phyloP scores from a whole-genome alignment of 2,797 vertebrate species.

The Onychomys arenicola region DNA sequence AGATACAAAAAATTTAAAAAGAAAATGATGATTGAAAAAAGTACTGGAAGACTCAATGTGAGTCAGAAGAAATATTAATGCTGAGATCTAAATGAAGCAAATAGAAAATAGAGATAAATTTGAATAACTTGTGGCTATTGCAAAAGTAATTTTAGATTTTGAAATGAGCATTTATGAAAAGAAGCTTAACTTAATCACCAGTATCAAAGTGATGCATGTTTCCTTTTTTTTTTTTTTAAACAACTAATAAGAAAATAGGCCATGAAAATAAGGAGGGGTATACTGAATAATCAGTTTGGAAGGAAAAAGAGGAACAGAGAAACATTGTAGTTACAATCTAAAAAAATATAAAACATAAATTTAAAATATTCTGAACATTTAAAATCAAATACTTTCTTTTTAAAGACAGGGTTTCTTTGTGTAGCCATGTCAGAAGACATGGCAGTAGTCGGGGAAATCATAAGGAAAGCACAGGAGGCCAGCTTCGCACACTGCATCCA shows the following conservation, averaged over 20 bases:
- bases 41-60: not conserved
- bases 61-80: not conserved
- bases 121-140: not conserved
- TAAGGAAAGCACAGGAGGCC: rapidly evolving
- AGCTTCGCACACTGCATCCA: not conserved
- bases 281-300: not conserved
- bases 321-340: not conserved
- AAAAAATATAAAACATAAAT: not conserved
- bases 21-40: not conserved
- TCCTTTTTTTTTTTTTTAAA: too few relatives aligned
- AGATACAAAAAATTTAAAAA: too few relatives aligned
- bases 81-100: not conserved
- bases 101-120: not conserved
- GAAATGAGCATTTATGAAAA: conserved; percentile 59
- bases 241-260: not conserved
- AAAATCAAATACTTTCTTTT: not conserved
- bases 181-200: conserved; percentile 51
- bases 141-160: not conserved
- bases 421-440: not conserved
- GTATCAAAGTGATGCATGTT: not conserved
- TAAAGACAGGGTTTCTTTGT: too few relatives aligned
- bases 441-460: not conserved
- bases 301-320: not conserved
- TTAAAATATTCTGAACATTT: not conserved
- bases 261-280: not conserved